Evolutionary conservation across 2,888 invertebrate species (phyloP), one percentile per base, ranked within the genome.

Genomic region (Cremastobaeus sp.): DNA sequence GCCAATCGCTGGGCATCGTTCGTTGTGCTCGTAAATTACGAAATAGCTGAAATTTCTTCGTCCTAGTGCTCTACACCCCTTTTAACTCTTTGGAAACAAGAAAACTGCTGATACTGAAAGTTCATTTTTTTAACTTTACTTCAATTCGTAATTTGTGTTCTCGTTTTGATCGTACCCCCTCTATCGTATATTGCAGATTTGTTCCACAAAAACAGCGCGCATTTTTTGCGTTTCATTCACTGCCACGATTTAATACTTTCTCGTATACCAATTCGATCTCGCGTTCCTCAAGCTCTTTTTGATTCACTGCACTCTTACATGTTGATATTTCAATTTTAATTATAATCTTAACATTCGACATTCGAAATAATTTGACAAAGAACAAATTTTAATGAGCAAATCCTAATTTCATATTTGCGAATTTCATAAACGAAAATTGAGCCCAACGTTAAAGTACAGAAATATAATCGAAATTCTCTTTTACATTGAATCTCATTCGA

Each of bases 11-110:
- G 57, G 47, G 54, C 50, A 32, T 54, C 62, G 30, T 74, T 68
- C 76, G 74, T 71, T 52, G 48, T 37, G 66, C 72, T 76, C 76
- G 74, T 76, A 77, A 77, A 78, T 78, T 80, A 77, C 76, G 65
- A 76, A 78, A 79, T 76, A 77, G 75, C 72, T 77, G 71, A 72
- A 77, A 78, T 77, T 78, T 79, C 72, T 78, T 79, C 71, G 74
- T 55, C 74, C 66, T 55, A 39, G 28, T 74, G 66, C 55, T 70
- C 54, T 55, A 45, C 60, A 54, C 43, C 71, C 64, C 48, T 76
- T 73, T 73, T 59, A 70, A 70, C 73, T 54, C 47, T 37, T 45
- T 54, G 57, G 66, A 66, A 71, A 69, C 64, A 59, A 59, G 60
- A 48, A 76, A 72, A 76, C 52, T 68, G 68, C 71, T 62, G 69